Base-by-base conservation (phyloP, 2,888 invertebrate species). In the Odontocerum albicorne region DNA sequence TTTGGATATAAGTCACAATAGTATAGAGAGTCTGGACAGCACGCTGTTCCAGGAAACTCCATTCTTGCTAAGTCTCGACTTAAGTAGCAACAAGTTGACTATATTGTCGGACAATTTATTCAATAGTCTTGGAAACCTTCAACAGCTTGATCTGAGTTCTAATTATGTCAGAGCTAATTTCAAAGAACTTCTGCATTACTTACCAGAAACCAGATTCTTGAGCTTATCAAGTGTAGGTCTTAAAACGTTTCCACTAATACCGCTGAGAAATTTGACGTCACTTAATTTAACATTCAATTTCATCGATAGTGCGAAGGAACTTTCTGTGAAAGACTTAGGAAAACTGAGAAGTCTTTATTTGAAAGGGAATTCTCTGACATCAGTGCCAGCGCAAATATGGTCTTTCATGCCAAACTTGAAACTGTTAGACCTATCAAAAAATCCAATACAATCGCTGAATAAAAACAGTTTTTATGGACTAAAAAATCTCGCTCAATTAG, bases 41-140 rank as follows among this genome's bases (percentile, higher is more conserved):
- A 91, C 89, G 58, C 90, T 92, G 73, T 92, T 93, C 67, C 86
- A 90, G 35, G 87, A 88, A 65, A 89, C 88, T 21, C 88, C 91
- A 47, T 88, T 87, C 68, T 74, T 94, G 38, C 82, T 88, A 53
- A 84, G 83, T 63, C 75, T 94, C 53, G 88, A 90, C 73, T 73
- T 94, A 66, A 87, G 88, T 39, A 81, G 83, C 66, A 94, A 94
- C 73, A 86, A 88, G 66, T 78, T 93, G 58, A 89, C 89, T 13
- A 89, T 92, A 60, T 72, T 94, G 61, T 92, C 92, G 2, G 93
- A 93, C 72, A 92, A 92, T 69, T 91, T 92, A 15, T 93, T 94
- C 70, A 88, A 88, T 17, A 88, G 90, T 66, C 79, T 93, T 49
- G 86, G 87, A 38, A 86, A 87, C 63, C 74, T 92, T 59, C 84